A percentile compares a stretch with the other conserved stretches of the same genome.
Evolutionary conservation across 1,140 invertebrate genomes (phyloP).

Genomic region (Drosophila lacertosa): DNA sequence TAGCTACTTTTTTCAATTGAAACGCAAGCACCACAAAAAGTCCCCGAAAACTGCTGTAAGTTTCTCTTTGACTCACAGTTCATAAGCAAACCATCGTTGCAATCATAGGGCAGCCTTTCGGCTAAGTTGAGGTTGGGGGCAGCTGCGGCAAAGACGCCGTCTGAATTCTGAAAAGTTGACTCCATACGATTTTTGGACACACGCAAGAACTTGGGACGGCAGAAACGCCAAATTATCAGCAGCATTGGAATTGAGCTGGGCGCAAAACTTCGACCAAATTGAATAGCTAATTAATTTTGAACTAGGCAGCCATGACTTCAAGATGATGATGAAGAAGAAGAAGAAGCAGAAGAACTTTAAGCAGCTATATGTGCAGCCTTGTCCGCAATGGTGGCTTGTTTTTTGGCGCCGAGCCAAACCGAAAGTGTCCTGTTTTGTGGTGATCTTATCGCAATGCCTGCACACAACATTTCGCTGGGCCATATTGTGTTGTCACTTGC

Average conservation of each 20-base stretch:
- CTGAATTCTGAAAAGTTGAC: conserved; percentile 59
- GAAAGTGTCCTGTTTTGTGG: conserved; percentile 72
- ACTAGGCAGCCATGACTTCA: conserved; percentile 54
- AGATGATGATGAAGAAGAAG: no score
- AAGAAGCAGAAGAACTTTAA: conserved; percentile 49
- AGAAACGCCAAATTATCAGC: conserved; percentile 32
- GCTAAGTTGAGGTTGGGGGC: not conserved
- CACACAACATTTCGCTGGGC: conserved; percentile 52
- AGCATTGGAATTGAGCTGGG: conserved; percentile 24
- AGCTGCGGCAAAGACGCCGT: conserved; percentile 7
- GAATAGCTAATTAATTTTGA: conserved; percentile 74
- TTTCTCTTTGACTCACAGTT: conserved; percentile 26
- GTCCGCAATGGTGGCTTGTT: not conserved
- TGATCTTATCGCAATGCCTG: conserved; percentile 67
- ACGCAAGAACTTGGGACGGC: conserved; percentile 54
- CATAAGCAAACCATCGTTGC: conserved; percentile 29
- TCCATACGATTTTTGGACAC: conserved; percentile 62
- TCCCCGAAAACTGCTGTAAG: conserved; percentile 12
- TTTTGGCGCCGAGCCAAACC: conserved; percentile 59
- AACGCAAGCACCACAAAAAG: conserved; percentile 50
- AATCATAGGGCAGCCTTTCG: conserved; percentile 28
- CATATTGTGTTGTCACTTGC: conserved; percentile 65
- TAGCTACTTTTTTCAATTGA: conserved; percentile 70
- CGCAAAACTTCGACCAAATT: conserved; percentile 59
- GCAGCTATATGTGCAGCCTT: conserved; percentile 24